phyloP scores from a whole-genome alignment of 2,888 invertebrate species.

The Amblyteles armatorius region DNA sequence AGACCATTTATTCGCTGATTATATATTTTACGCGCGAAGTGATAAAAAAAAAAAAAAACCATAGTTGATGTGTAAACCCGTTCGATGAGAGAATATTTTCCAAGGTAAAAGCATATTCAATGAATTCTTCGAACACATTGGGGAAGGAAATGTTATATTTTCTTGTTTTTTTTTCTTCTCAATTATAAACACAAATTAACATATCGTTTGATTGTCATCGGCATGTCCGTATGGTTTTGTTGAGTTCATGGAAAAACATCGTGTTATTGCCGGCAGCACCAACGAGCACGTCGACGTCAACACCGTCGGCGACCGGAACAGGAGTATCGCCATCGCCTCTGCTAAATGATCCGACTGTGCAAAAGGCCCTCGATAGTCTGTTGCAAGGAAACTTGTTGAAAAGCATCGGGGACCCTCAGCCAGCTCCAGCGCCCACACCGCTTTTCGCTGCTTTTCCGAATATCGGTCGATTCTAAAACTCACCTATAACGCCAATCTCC shows the following conservation, averaged over 20 bases:
- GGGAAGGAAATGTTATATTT: constrained; percentile 8
- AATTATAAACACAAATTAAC: background rate
- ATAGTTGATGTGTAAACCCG: constrained; percentile 38
- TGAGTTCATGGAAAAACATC: constrained; percentile 62
- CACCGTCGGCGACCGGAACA: constrained; percentile 75
- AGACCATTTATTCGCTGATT: background rate
- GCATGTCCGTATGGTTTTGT: constrained; percentile 22
- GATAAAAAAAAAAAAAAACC: constrained; percentile 25
- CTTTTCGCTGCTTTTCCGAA: constrained; percentile 83
- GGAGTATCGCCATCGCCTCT: constrained; percentile 86
- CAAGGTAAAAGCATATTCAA: constrained; percentile 52
- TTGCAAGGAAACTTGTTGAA: constrained; percentile 87
- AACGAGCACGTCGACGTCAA: constrained; percentile 73
- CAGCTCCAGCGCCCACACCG: constrained; percentile 76
- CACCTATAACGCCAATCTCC: background rate
- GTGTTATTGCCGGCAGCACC: constrained; percentile 81
- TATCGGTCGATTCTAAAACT: constrained; percentile 81
- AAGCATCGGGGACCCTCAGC: constrained; percentile 84
- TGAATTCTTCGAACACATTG: background rate
- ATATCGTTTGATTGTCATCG: background rate
- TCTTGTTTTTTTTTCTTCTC: constrained; percentile 3
- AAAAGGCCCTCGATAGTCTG: constrained; percentile 91
- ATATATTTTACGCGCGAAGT: constrained; percentile 25
- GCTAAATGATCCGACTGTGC: constrained; percentile 91
- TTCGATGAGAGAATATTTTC: constrained; percentile 18